Evolutionary conservation across 2,113 vertebrate genomes (phyloP).

Genomic region (Cinclus mexicanus): DNA sequence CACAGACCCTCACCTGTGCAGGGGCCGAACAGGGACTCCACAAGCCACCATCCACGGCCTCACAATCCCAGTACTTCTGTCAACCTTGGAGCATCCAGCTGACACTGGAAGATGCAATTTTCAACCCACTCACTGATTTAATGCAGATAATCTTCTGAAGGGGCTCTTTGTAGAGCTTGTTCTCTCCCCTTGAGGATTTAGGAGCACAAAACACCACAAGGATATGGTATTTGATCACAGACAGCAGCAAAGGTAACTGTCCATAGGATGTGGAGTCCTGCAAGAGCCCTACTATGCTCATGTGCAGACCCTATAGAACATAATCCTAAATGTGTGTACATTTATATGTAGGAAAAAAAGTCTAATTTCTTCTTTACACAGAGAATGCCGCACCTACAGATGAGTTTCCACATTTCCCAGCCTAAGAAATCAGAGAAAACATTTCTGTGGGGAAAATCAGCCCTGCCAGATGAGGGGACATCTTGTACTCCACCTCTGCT

Average conservation of each 20-base stretch:
- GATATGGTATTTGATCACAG: fast-evolving
- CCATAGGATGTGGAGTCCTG: not conserved
- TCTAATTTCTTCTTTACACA: not conserved
- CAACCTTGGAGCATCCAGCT: not conserved
- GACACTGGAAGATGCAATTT: not conserved
- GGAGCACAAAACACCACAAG: not conserved
- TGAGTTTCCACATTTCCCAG: not conserved
- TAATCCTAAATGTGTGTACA: not conserved
- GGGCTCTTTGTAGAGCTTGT: not conserved
- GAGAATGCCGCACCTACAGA: not conserved
- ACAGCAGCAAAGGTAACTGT: not conserved
- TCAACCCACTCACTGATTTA: not conserved
- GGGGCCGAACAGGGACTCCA: not conserved
- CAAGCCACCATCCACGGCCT: not conserved
- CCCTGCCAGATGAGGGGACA: not conserved
- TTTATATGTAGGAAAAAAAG: fast-evolving
- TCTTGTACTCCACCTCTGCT: not conserved
- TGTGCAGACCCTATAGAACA: not conserved
- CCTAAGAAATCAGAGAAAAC: not conserved
- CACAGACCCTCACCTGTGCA: not conserved
- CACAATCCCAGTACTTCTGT: not conserved
- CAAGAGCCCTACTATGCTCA: not conserved
- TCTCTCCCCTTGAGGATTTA: not conserved
- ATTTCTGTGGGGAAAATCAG: not conserved
- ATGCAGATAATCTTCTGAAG: not conserved